These are phyloP conservation scores for Pholis gunnellus DNA, from an alignment of 2,113 vertebrate genomes.

Conservation along the genomic window DNA sequence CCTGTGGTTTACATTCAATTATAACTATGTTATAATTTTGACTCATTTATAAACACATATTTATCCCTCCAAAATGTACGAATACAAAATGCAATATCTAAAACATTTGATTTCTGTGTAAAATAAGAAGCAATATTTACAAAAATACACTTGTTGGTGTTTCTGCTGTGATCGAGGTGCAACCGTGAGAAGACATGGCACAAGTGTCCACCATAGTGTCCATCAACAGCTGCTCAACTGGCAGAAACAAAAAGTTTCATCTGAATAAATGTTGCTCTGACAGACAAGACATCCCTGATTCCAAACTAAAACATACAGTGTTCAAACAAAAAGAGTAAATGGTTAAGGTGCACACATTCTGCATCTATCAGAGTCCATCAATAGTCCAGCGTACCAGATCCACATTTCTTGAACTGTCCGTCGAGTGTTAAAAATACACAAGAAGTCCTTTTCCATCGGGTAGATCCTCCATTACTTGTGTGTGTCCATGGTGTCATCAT, in stretches of 20 bases:
- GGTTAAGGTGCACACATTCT: slow-evolving; percentile 37
- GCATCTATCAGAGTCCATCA: slow-evolving; percentile 43
- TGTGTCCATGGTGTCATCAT: slow-evolving; percentile 8
- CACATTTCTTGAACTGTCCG: slow-evolving; percentile 17
- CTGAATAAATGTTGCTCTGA: slow-evolving; percentile 16
- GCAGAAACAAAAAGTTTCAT: neutral
- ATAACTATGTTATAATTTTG: slow-evolving; percentile 25
- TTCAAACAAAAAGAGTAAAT: slow-evolving; percentile 53
- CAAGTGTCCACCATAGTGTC: slow-evolving; percentile 10
- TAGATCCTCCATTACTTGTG: neutral
- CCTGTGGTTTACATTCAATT: slow-evolving; percentile 47
- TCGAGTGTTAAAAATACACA: slow-evolving; percentile 17
- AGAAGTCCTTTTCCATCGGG: neutral
- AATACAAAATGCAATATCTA: slow-evolving; percentile 46
- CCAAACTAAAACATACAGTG: slow-evolving; percentile 40
- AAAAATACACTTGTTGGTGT: slow-evolving; percentile 32
- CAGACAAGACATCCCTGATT: slow-evolving; percentile 60
- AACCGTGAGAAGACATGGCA: slow-evolving; percentile 23
- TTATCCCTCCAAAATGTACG: slow-evolving; percentile 31
- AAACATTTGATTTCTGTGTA: slow-evolving; percentile 51
- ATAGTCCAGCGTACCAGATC: slow-evolving; percentile 17
- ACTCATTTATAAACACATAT: slow-evolving; percentile 37
- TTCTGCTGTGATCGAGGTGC: slow-evolving; percentile 2
- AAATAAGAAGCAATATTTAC: slow-evolving; percentile 68
- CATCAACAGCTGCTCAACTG: slow-evolving; percentile 8